Evolutionary conservation across 2,113 vertebrate genomes (phyloP).

Genomic region (Rattus rattus): DNA sequence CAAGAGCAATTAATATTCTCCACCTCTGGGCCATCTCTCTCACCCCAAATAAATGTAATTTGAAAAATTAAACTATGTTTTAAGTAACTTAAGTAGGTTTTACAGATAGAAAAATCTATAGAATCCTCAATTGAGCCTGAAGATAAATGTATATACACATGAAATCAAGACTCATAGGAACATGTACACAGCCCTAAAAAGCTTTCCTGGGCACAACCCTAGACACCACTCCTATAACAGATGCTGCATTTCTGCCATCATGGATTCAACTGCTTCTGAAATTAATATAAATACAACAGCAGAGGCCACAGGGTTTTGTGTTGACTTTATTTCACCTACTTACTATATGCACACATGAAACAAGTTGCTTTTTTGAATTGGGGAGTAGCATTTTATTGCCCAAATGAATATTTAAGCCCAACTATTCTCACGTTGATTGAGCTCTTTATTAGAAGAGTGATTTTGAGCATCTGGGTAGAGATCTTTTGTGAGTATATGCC

Average conservation of each 20-base stretch:
- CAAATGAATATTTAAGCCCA: background rate
- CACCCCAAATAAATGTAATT: background rate
- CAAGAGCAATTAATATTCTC: background rate
- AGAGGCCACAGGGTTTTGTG: background rate
- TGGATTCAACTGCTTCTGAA: background rate
- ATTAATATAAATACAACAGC: background rate
- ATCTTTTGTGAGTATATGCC: background rate
- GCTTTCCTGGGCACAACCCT: background rate
- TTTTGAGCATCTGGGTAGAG: background rate
- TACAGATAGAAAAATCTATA: background rate
- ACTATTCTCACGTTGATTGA: background rate
- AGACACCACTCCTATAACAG: background rate
- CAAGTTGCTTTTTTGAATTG: background rate
- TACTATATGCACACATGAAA: background rate
- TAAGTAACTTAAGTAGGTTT: background rate
- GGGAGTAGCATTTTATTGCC: background rate
- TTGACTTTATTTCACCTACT: background rate
- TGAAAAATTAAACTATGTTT: background rate
- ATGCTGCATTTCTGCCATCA: background rate
- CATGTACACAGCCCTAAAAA: background rate
- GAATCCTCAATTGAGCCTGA: background rate
- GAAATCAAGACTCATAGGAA: background rate
- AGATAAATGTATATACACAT: background rate
- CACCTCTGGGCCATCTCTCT: background rate
- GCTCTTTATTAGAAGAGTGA: slow-evolving; percentile 8